Conservation (phyloP, 2,113 vertebrate genomes). For the Tachysurus fulvidraco region DNA sequence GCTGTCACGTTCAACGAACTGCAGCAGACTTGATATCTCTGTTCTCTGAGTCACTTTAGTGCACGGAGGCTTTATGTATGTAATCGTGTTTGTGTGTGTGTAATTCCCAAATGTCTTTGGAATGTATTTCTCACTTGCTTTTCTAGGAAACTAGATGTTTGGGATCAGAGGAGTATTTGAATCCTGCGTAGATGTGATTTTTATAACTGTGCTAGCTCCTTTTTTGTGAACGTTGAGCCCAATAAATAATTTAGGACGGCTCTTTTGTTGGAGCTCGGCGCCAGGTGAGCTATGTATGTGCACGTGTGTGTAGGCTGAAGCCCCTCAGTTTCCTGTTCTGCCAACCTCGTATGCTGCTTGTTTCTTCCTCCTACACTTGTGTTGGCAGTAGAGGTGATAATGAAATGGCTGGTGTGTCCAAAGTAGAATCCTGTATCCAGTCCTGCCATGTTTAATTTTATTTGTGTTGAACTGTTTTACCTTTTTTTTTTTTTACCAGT, state of each 20-base stretch:
- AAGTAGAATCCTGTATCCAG: conserved; percentile 3
- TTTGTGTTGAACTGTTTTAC: neutral
- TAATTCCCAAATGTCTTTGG: neutral
- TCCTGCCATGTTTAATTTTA: neutral
- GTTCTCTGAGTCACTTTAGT: conserved; percentile 36
- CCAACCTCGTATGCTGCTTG: conserved; percentile 4
- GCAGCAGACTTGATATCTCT: conserved; percentile 12
- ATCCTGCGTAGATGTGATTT: neutral
- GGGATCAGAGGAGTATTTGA: neutral
- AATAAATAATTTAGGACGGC: conserved; percentile 1
- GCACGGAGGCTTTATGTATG: neutral
- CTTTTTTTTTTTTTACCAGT: too few relatives aligned
- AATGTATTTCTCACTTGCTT: neutral
- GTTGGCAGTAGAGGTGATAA: neutral
- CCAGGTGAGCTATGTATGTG: neutral
- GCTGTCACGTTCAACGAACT: neutral
- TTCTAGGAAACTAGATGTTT: neutral
- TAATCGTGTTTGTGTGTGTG: neutral
- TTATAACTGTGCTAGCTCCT: neutral
- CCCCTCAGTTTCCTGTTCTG: neutral
- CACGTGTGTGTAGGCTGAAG: conserved; percentile 4
- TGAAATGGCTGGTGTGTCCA: conserved; percentile 30
- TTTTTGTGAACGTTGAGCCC: neutral
- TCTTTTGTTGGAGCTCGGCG: conserved; percentile 4
- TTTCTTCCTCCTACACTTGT: conserved; percentile 8